Base-by-base conservation (phyloP, 92 coral and sea anemone species). In the Palythoa grandis region DNA sequence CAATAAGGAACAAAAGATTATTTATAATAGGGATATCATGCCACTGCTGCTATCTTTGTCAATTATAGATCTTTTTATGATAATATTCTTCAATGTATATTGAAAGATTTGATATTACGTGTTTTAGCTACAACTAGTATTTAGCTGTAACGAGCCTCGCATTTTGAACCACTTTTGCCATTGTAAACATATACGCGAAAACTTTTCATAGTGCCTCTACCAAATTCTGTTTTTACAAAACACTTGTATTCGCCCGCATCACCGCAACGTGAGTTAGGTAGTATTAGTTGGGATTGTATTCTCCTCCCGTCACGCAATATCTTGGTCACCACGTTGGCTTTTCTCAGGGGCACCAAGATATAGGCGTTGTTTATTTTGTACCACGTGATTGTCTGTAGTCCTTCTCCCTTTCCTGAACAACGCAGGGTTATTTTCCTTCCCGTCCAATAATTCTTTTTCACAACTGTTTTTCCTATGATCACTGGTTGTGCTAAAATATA, bases 261-360 rank as follows among this genome's bases (percentile, higher is more conserved):
- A 7, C 1, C 39, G 16, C 78, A 74, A 25, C 52, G 35, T 20
- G 78, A 14, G 10, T 74, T 74, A 11, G 78, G 58, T 40, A 47
- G 40, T 74, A 19, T 74, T 35, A 74, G 58, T 19, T 74, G 25
- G 2, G 78, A 74, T 20, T 6, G n/a, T 74, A 74, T 74, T 74
- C 60, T 3, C 14, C 35, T 74, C 7, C 78, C 35, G 58, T 48
- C 60, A 74, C 16, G 78, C 14, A 17, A 40, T 48, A 5, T 74
- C 16, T 15, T 54, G 15, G 78, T 74, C 56, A 40, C 77, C 2
- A 72, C 24, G 13, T 72, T 53, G 19, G 12, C 77, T 14, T 72
- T 39, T n/a, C n/a, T 20, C n/a, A 72, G 7, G 15, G 37, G 12
- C 19, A 39, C 38, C 12, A 7, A 43, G 13, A 22, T 5, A 25